These are phyloP conservation scores for Samia ricini DNA, from an alignment of 1,140 invertebrate species.

Conservation along the genomic window DNA sequence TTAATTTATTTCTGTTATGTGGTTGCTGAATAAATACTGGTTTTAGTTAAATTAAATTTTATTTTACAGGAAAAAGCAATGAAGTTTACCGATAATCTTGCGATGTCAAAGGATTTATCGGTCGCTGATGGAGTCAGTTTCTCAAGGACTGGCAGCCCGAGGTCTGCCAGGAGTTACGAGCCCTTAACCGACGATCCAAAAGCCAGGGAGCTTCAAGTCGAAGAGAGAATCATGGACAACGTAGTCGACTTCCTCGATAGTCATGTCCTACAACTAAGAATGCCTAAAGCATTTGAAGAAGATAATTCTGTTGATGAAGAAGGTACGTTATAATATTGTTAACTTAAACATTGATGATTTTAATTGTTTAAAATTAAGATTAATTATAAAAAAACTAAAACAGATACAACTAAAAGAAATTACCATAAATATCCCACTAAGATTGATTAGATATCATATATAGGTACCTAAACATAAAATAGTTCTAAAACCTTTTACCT, in stretches of 20 bases:
- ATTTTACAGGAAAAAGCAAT: slow-evolving; percentile 67
- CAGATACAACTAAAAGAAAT: too few relatives aligned
- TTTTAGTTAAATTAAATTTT: slow-evolving; percentile 11
- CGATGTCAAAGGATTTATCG: slow-evolving; percentile 53
- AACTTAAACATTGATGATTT: too few relatives aligned
- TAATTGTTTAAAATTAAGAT: too few relatives aligned
- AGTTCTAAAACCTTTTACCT: too few relatives aligned
- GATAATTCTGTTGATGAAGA: slow-evolving; percentile 83
- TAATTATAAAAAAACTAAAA: too few relatives aligned
- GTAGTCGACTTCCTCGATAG: slow-evolving; percentile 87
- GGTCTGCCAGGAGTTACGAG: slow-evolving; percentile 66
- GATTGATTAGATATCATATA: too few relatives aligned
- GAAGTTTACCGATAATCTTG: slow-evolving; percentile 67
- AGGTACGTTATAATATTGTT: slow-evolving; percentile 61
- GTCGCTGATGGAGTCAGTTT: slow-evolving; percentile 57
- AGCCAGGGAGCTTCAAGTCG: slow-evolving; percentile 53
- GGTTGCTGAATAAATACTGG: not conserved
- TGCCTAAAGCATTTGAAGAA: slow-evolving; percentile 83
- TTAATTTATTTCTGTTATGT: too few relatives aligned
- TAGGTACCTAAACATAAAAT: too few relatives aligned
- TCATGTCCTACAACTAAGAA: slow-evolving; percentile 87
- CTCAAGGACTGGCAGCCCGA: slow-evolving; percentile 53
- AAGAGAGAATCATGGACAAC: slow-evolving; percentile 83
- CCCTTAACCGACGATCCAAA: slow-evolving; percentile 60
- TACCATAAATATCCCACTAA: too few relatives aligned